Evolutionary conservation across 2,888 invertebrate genomes (phyloP), one percentile per base, ranked within the genome.

Genomic region (Pachliopta kotzebuea): DNA sequence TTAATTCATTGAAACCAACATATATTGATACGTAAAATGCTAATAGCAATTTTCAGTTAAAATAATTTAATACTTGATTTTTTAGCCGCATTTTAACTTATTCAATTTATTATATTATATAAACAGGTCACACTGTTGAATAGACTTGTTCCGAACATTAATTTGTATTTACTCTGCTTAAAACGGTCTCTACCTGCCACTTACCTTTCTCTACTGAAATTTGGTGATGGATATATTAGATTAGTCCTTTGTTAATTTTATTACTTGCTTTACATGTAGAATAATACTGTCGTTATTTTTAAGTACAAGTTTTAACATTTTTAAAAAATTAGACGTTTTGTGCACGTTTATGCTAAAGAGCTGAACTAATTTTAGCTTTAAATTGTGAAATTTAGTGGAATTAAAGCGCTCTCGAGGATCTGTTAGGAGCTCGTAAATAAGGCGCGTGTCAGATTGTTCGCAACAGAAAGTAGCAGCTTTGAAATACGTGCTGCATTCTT

Each of bases 351-450:
- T 11, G 4, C 45, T 8, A 45, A 53, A 23, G 17, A 24, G 53
- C 24, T 23, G 2, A 21, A 24, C 8, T 14, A 23, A 24, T 42
- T 54, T 24, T 26, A 54, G 14, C 23, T 45, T n/a, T 26, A 17
- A 45, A 55, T 29, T 9, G 26, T 55, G 14, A 45, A 55, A 56
- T 61, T 49, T 21, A 56, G 11, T 56, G 49, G 23, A 62, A 56
- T 14, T 49, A 56, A 56, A 31, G 18, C 26, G 49, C 50, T 56
- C 31, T 8, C 18, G 21, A 20, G 50, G 49, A 50, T 23, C n/a
- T 50, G 56, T 31, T 62, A 31, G 31, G 37, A 56, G 31, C 7
- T 17, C 56, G 31, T 61, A 54, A 56, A 61, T 55, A 55, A 53
- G 9, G 18, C 21, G 23, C 60, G 53, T 54, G 60, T 31, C 21